Base-by-base conservation (phyloP, 2,888 invertebrate species). In the Tortrix viridana region DNA sequence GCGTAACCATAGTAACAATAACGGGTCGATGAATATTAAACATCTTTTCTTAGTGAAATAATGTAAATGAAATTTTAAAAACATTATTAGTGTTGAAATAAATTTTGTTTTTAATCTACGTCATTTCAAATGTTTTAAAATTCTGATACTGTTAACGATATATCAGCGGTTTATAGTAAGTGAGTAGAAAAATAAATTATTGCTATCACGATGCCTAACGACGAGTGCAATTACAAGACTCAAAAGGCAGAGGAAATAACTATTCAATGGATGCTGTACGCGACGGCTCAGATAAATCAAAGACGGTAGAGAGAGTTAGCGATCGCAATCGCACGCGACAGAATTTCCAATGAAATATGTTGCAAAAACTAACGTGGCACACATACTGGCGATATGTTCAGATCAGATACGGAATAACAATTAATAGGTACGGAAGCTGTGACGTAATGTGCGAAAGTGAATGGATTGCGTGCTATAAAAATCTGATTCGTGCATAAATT, bases 281-380 rank as follows among this genome's bases (percentile, higher is more conserved):
- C 63, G 68, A 71, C 72, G 63, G 67, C 64, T 66, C 67, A 61
- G 63, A 71, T 68, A 69, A 67, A 66, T 54, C 46, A 60, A 19
- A 60, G 69, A 41, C 68, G 67, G 65, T 65, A 72, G 87, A 84
- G 87, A 86, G 85, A 85, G 83, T 76, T 73, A 63, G 67, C 65
- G 59, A 60, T 66, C 65, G 66, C 62, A 69, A 67, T 59, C 43
- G 74, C 86, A 87, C 87, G 86, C 89, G 73, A 84, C 71, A 74
- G 80, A 85, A 85, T 88, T 87, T 87, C 86, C 83, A 86, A 84
- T 83, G 83, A 83, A 82, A 81, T 79, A 84, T 81, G 77, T 81
- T 71, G 77, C 76, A 80, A 80, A 80, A 76, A 75, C 69, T 50
- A 66, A 66, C 68, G 71, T 67, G 64, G 68, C 69, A 67, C 70